Evolutionary conservation across 2,888 invertebrate genomes (phyloP).

Genomic region (Scaptomyza polygonia): DNA sequence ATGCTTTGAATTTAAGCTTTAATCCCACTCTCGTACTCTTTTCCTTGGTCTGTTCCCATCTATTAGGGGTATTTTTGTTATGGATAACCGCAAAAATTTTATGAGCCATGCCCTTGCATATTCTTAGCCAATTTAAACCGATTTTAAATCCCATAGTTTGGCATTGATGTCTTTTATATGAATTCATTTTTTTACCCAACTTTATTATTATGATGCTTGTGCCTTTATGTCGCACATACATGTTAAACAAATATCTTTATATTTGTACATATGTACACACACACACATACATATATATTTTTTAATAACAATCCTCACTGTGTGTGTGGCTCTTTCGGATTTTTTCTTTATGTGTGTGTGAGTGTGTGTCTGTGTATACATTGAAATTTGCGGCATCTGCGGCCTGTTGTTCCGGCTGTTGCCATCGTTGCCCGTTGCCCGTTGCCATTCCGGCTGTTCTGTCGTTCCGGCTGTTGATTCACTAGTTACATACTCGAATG

Average conservation of each 20-base stretch:
- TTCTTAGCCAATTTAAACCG: slow-evolving; percentile 72
- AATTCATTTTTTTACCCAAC: slow-evolving; percentile 62
- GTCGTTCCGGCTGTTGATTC: slow-evolving; percentile 61
- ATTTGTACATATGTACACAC: background rate
- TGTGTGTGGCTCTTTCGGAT: slow-evolving; percentile 34
- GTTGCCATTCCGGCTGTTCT: slow-evolving; percentile 21
- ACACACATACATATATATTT: slow-evolving; percentile 22
- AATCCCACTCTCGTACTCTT: background rate
- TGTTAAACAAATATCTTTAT: no score
- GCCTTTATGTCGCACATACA: slow-evolving; percentile 22
- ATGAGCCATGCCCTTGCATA: slow-evolving; percentile 72
- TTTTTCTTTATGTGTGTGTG: slow-evolving; percentile 6
- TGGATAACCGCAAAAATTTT: slow-evolving; percentile 67
- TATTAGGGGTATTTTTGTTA: slow-evolving; percentile 41
- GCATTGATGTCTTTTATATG: slow-evolving; percentile 74
- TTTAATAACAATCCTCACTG: slow-evolving; percentile 65
- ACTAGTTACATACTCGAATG: slow-evolving; percentile 67
- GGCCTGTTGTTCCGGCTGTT: slow-evolving; percentile 61
- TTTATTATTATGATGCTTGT: slow-evolving; percentile 40
- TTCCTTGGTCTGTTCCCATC: background rate
- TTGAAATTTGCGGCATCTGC: slow-evolving; percentile 76
- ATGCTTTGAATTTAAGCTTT: slow-evolving; percentile 19
- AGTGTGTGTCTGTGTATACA: slow-evolving; percentile 34
- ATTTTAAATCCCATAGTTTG: slow-evolving; percentile 72
- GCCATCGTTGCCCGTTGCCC: slow-evolving; percentile 36